Base-by-base conservation (phyloP, 2,797 vertebrate genomes). In the Eulemur albifrons region DNA sequence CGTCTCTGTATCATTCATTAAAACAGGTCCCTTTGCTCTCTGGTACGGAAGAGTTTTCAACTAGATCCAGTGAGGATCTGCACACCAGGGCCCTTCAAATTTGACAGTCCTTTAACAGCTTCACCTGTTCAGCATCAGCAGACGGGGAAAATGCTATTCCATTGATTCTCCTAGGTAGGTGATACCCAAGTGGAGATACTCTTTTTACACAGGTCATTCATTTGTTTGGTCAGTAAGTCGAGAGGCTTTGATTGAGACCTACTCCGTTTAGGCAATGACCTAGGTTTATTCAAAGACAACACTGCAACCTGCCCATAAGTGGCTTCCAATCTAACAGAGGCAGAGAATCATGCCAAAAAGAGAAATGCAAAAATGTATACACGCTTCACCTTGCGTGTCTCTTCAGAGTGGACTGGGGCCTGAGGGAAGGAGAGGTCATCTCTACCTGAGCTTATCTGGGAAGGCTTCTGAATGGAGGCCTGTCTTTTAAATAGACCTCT, bases 51-150 rank as follows among this genome's bases (percentile, higher is more conserved):
- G 76, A 21, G 17, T 77, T 73, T 79, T 82, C 25, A 10, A 0
- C 7, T 15, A 89, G 43, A 57, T 57, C 7, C 38, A 63, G 40
- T 0, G 10, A 38, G 8, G 48, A 30, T 14, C 50, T n/a, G 30
- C 0, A 5, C 32, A 27, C 1, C 1, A 14, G 15, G 25, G 21
- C 7, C 23, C 35, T 2, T 45, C 40, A 17, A 57, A 23, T 32
- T 5, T 35, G 13, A 80, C 4, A 54, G 7, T 27, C 32, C 76
- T 63, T 35, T 18, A 20, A 77, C 0, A 7, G 27, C 25, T 21
- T 20, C 43, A 35, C 45, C 63, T 50, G 38, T 14, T 89, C 38
- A 82, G 80, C 21, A 38, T 45, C 57, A 48, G 8, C 0, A 1
- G 30, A 92, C 17, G 3, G 20, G 21, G 65, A 25, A 15, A 5